Evolutionary conservation across 2,797 vertebrate genomes (phyloP).

Genomic region (Carcharodon carcharias): DNA sequence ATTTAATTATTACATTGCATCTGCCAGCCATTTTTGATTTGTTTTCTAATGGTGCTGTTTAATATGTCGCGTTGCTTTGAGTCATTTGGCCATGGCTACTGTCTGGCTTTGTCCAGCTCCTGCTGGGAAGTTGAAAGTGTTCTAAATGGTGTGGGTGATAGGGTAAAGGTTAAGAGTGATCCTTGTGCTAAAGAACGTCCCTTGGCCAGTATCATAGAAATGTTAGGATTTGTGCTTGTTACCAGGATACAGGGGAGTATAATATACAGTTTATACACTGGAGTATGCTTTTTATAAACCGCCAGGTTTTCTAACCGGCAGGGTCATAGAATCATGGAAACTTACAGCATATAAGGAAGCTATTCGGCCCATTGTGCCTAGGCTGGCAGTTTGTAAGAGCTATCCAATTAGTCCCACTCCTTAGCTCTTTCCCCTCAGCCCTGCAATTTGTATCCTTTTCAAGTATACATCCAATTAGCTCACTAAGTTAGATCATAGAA

Average conservation of each 20-base stretch:
- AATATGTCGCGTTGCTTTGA: not conserved
- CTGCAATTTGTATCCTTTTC: not conserved
- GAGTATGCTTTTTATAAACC: not conserved
- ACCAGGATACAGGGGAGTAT: not conserved
- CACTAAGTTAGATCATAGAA: not conserved
- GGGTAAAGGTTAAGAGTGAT: not conserved
- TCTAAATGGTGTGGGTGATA: not conserved
- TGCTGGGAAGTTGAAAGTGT: not conserved
- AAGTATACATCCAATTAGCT: not conserved
- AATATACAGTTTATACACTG: not conserved
- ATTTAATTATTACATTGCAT: not conserved
- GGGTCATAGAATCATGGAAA: not conserved
- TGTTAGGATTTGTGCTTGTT: not conserved
- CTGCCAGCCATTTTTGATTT: slow-evolving; percentile 22
- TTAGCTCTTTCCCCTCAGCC: not conserved
- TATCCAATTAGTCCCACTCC: not conserved
- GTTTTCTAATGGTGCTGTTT: not conserved
- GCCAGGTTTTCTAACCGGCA: not conserved
- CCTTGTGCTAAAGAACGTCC: not conserved
- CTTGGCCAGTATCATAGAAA: not conserved
- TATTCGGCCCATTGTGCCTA: not conserved
- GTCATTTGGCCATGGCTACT: not conserved
- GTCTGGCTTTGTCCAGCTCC: not conserved
- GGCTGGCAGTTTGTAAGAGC: not conserved
- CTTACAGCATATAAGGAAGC: not conserved